Evolutionary conservation across 1,140 invertebrate genomes (phyloP).

Genomic region (Drosophila lowei): DNA sequence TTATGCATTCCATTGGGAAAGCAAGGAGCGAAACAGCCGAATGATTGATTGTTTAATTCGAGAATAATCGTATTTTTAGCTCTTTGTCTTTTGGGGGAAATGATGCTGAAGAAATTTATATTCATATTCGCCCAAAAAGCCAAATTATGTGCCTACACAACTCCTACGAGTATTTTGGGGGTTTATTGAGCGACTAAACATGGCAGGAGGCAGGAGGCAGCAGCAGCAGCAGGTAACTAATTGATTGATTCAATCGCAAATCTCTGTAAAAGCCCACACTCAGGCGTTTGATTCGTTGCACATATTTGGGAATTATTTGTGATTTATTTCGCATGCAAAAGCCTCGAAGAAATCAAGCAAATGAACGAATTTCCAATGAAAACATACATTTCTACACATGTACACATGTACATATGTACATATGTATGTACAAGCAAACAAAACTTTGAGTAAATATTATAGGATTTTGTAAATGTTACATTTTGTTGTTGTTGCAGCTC

Average conservation of each 20-base stretch:
- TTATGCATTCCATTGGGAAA: neutral
- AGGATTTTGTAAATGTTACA: no score
- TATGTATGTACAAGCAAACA: no score
- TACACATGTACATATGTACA: no score
- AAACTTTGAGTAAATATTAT: no score
- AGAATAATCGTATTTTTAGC: neutral
- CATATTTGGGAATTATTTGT: no score
- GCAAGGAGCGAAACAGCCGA: neutral
- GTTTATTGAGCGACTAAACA: slow-evolving; percentile 7
- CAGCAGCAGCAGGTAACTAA: neutral
- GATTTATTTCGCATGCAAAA: no score
- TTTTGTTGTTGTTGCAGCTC: no score
- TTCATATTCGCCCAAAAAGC: slow-evolving; percentile 1
- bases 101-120: slow-evolving; percentile 20
- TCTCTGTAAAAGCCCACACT: no score
- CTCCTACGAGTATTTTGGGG: neutral
- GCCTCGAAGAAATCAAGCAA: no score
- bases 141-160: slow-evolving; percentile 3
- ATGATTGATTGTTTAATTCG: slow-evolving; percentile 39
- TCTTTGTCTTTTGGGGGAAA: slow-evolving; percentile 21
- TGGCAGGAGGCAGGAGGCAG: neutral
- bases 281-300: no score
- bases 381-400: no score
- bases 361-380: no score
- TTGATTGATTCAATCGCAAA: slow-evolving; percentile 11